These are phyloP conservation scores for Porites evermanni DNA, from an alignment of 92 coral and sea anemone species.

Conservation along the genomic window DNA sequence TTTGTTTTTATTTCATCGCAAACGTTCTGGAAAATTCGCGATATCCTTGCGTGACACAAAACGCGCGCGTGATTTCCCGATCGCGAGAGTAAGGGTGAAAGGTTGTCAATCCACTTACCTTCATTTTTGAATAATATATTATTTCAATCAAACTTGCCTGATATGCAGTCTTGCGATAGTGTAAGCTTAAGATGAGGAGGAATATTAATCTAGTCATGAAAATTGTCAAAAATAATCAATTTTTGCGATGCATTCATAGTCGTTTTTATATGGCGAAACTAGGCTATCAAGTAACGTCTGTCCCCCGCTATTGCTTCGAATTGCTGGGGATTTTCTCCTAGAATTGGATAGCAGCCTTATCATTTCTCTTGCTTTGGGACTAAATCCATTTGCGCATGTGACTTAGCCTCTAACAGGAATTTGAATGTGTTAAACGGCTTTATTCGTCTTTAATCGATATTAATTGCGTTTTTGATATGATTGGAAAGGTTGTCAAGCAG, in stretches of 20 bases:
- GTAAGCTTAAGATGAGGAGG: neutral
- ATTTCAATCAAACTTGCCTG: neutral
- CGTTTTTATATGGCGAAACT: neutral
- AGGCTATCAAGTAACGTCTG: neutral
- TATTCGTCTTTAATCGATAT: slow-evolving; percentile 5
- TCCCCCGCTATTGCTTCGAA: too few species aligned
- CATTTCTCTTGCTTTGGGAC: neutral
- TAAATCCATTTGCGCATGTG: neutral
- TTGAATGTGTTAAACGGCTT: neutral
- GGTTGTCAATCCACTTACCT: neutral
- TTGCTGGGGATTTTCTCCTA: neutral
- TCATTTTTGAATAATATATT: neutral
- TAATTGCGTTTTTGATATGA: slow-evolving; percentile 7
- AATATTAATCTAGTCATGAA: too few species aligned
- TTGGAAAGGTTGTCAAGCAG: neutral
- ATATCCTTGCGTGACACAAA: slow-evolving; percentile 31
- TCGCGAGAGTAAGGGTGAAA: neutral
- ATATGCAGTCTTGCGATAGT: neutral
- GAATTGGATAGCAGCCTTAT: neutral
- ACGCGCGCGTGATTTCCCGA: slow-evolving; percentile 13
- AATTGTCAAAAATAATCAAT: too few species aligned
- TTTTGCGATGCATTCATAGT: too few species aligned
- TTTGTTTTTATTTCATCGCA: neutral
- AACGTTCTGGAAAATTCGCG: neutral
- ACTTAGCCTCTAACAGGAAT: too few species aligned